Evolutionary conservation across 1,140 invertebrate species (phyloP), one percentile per base, ranked within the genome.

Genomic region (Procambarus virginalis): DNA sequence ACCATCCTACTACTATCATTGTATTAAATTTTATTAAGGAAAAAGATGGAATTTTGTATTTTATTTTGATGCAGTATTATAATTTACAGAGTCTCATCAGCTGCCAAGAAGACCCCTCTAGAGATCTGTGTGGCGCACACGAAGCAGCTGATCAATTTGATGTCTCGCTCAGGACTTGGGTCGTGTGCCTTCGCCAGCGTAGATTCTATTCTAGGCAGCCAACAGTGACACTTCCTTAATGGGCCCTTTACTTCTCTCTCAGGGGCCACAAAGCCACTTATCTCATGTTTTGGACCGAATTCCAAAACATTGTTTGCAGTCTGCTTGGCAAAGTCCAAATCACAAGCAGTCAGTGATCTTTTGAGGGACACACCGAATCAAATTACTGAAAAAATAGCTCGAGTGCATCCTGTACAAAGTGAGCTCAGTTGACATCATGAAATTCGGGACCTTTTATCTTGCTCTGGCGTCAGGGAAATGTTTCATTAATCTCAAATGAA

Each of bases 101-200:
- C 95, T 98, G 94, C 96, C 97, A 82, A 96, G 97, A 93, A 96
- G 97, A 92, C 98, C 98, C 97, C 98, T 6, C 95, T 99, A 93
- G 98, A 99, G 95, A 96, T 98, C 92, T 97, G 97, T 92, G 96
- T 98, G 93, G 96, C 96, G 91, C 98, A 99, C 94, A 97, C 98
- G 34, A 96, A 96, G 92, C 96, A 98, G 94, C 95, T 99, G 92
- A 96, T 99, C 92, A 96, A 96, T 89, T 94, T 98, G 90, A 99
- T 99, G 97, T 97, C 97, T 76, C 96, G 96, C 93, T 95, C 96
- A 84, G 97, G 97, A 84, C 95, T 99, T 86, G 98, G 98, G 92
- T 97, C 97, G 84, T 98, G 98, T 95, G 98, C 98, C 93, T 99
- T 99, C 95, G 97, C 97, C 92, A 96, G 96, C 78, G 91, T 92